Conservation (phyloP, 2,797 vertebrate genomes). For the Paguma larvata region DNA sequence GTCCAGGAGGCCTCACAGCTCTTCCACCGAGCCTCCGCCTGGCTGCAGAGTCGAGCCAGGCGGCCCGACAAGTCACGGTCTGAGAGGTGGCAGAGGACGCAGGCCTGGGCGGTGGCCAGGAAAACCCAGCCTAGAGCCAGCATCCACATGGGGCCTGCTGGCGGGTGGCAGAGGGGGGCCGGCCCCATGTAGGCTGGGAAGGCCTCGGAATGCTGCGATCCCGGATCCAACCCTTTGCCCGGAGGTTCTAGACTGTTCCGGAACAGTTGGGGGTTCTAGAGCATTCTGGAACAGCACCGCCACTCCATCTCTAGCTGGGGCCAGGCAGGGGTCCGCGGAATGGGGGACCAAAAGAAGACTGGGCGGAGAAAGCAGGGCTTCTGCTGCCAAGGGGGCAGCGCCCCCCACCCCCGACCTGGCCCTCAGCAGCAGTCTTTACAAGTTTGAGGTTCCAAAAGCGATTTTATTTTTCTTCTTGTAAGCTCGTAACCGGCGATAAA, state of each 20-base stretch:
- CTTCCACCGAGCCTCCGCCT: slow-evolving; percentile 40
- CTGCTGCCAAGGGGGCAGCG: background rate
- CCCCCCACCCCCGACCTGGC: background rate
- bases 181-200: background rate
- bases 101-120: slow-evolving; percentile 56
- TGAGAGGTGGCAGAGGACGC: slow-evolving; percentile 78
- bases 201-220: background rate
- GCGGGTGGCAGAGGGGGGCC: background rate
- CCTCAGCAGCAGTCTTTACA: slow-evolving; percentile 34
- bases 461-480: slow-evolving; percentile 80
- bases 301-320: background rate
- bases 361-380: background rate
- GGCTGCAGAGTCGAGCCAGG: slow-evolving; percentile 71
- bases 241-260: background rate
- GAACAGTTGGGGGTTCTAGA: background rate
- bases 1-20: slow-evolving; percentile 52
- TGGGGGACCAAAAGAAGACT: background rate
- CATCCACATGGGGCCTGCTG: slow-evolving; percentile 58
- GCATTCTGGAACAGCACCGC: background rate
- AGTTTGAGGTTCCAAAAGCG: slow-evolving; percentile 62
- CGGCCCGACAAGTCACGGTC: slow-evolving; percentile 67
- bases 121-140: slow-evolving; percentile 29
- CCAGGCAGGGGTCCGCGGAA: background rate
- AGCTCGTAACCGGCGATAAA: slow-evolving; percentile 62
- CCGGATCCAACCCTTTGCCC: background rate